Percentiles rank a stretch among this genome's conserved stretches.
Conservation (phyloP, 1,140 invertebrate genomes). For the Brachionus sp. region DNA sequence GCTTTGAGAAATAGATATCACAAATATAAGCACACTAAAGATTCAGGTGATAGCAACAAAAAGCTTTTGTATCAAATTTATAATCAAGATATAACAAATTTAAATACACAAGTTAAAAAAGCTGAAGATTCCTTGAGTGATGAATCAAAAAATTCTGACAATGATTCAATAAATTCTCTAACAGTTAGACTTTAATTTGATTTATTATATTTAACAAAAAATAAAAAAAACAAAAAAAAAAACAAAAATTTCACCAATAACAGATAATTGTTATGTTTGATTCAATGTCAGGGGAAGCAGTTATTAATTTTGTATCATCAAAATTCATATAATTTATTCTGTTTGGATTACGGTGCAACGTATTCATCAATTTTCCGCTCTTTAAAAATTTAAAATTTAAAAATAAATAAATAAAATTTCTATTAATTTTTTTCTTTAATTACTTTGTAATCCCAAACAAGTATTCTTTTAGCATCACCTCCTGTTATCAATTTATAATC, state of each 20-base stretch:
- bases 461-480: constrained; percentile 56
- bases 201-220: neutral
- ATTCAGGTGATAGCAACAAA: neutral
- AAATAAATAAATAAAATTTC: neutral
- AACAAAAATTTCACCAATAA: constrained; percentile 29
- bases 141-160: neutral
- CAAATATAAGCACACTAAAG: neutral
- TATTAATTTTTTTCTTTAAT: neutral
- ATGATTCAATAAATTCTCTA: neutral
- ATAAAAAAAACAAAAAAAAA: neutral
- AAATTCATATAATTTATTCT: constrained; percentile 54
- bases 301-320: constrained; percentile 54
- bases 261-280: constrained; percentile 20
- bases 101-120: neutral
- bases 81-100: neutral
- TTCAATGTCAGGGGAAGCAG: constrained; percentile 53
- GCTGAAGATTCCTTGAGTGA: neutral
- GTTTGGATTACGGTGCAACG: constrained; percentile 54
- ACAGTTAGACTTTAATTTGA: neutral
- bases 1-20: neutral
- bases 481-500: constrained; percentile 54
- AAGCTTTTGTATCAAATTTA: neutral
- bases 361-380: constrained; percentile 50
- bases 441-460: constrained; percentile 55
- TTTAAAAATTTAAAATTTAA: neutral